Evolutionary conservation across 2,113 vertebrate species (phyloP), one percentile per base, ranked within the genome.

Genomic region (Oplegnathus fasciatus): DNA sequence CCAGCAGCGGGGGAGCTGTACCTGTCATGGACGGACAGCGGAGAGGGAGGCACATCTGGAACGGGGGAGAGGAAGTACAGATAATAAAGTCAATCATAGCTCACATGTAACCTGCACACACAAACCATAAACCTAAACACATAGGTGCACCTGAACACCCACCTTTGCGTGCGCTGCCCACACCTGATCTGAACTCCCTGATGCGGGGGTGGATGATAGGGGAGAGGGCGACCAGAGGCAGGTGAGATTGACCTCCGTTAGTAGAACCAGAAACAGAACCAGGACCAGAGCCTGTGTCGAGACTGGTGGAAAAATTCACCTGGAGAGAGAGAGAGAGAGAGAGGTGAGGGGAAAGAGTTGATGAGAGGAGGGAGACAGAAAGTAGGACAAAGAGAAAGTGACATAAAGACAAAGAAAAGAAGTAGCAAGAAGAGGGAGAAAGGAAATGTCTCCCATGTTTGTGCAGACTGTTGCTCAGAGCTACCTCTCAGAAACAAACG

Each of bases 161-260:
- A 96, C 96, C 98, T 89, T 96, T 96, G 75, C 96, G 97, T n/a
- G 96, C 93, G 76, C 91, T 97, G 28, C 97, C 96, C 80, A 97
- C 86, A 50, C 97, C 97, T 0, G 96, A 97, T 26, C 98, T 95
- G 93, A 99, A 97, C 94, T 99, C 98, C 73, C 97, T 95, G n/a
- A 99, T 97, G 37, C 98, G 97, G 37, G 98, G 98, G 84, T 99
- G 98, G 82, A 99, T 91, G 84, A 99, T 97, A 5, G 98, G 98
- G 73, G 98, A 99, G 6, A 96, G 67, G 1, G 98, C 96, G 86
- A 98, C 96, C 95, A 98, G 94, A 0, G 98, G 98, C 48, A 98
- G 95, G 85, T 99, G 97, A 34, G 96, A 88, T 73, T 96, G 96
- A 17, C 82, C 83, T 0, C 61, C 80, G 1, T 61, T 48, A 1